These are phyloP conservation scores for Moxostoma hubbsi DNA, from an alignment of 2,797 vertebrate species.

Conservation along the genomic window DNA sequence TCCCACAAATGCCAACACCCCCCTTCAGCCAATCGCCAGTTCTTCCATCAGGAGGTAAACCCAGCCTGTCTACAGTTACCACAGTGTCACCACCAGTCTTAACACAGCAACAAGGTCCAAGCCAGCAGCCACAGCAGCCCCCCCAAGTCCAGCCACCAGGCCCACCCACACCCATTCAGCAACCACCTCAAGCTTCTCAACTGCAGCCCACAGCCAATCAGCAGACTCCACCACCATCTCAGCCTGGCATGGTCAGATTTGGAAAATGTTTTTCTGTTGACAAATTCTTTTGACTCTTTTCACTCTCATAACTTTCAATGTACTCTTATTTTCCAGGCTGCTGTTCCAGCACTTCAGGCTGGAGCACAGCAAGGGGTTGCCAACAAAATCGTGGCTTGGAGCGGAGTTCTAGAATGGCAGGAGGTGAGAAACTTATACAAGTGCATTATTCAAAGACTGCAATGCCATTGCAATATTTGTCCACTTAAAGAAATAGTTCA, in stretches of 20 bases:
- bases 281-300: background rate
- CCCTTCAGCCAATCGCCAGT: conserved; percentile 75
- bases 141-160: conserved; percentile 72
- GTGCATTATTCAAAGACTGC: background rate
- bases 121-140: conserved; percentile 65
- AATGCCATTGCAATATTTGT: background rate
- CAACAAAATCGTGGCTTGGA: conserved; percentile 92
- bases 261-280: background rate
- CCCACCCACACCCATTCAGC: conserved; percentile 71
- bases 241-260: conserved; percentile 77
- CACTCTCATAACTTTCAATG: fast-evolving
- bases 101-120: conserved; percentile 68
- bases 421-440: conserved; percentile 80
- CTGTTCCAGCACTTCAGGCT: conserved; percentile 59
- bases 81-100: conserved; percentile 74
- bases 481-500: too few relatives aligned
- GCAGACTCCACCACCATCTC: conserved; percentile 63
- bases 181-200: conserved; percentile 64
- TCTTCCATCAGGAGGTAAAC: conserved; percentile 79
- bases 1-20: conserved; percentile 61
- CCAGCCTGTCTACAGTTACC: conserved; percentile 82
- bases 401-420: conserved; percentile 92
- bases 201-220: conserved; percentile 72
- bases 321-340: conserved; percentile 63
- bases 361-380: conserved; percentile 77